Percentiles rank a stretch among this genome's conserved stretches.
Evolutionary conservation across 2,797 vertebrate species (phyloP).

Genomic region (Crocodylus rhombifer): DNA sequence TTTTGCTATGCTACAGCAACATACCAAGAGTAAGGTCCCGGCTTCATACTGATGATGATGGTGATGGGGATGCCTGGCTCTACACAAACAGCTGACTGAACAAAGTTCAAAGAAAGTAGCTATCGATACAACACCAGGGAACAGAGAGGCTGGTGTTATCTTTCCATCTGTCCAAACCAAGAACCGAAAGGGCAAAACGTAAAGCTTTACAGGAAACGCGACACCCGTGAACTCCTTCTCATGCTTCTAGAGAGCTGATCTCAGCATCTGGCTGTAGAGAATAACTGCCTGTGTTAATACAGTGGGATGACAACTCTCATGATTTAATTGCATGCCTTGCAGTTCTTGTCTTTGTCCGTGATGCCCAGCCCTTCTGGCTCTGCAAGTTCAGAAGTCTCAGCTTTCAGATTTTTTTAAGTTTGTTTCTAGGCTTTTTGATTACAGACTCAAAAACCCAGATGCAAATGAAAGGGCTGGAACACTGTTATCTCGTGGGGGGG

Average conservation of each 20-base stretch:
- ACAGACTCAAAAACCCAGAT: not conserved
- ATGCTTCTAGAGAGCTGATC: not conserved
- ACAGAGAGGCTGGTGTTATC: not conserved
- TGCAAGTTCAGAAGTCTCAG: not conserved
- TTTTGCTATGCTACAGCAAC: no score
- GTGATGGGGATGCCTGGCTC: no score
- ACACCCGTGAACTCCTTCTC: not conserved
- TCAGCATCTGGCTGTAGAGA: not conserved
- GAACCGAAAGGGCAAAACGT: not conserved
- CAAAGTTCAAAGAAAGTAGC: not conserved
- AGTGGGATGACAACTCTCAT: not conserved
- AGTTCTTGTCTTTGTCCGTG: not conserved
- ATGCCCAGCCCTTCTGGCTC: not conserved
- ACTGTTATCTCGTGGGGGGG: conserved; percentile 24
- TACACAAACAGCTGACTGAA: not conserved
- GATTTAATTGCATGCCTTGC: not conserved
- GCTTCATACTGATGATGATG: no score
- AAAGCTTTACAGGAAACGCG: not conserved
- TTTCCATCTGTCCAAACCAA: not conserved
- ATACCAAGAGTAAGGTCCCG: no score
- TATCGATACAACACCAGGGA: not conserved
- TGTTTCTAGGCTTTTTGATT: not conserved
- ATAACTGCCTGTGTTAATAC: not conserved
- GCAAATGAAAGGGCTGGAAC: conserved; percentile 1
- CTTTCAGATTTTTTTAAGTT: not conserved